phyloP scores from a whole-genome alignment of 2,888 invertebrate genomes.

The Tuta absoluta region DNA sequence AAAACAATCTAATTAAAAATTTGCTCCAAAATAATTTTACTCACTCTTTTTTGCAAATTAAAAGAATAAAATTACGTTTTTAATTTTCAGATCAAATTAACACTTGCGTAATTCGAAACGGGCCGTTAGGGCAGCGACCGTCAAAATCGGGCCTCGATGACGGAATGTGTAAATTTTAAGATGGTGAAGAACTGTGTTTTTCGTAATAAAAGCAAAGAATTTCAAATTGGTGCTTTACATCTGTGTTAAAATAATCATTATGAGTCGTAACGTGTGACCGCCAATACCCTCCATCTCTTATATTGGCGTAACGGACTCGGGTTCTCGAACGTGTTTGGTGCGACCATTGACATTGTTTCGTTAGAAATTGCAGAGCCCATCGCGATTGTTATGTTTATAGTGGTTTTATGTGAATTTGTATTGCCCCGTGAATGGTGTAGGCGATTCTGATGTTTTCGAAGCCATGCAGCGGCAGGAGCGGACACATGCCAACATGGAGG shows the following conservation, averaged over 20 bases:
- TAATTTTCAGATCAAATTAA: neutral
- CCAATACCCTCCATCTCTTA: conserved; percentile 38
- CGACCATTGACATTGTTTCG: conserved; percentile 78
- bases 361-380: conserved; percentile 69
- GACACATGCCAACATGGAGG: conserved; percentile 83
- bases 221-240: conserved; percentile 52
- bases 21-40: too few species aligned
- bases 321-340: conserved; percentile 62
- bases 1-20: too few species aligned
- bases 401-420: conserved; percentile 64
- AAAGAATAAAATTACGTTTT: neutral
- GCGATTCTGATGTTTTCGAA: conserved; percentile 77
- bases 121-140: conserved; percentile 71
- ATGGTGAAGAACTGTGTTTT: conserved; percentile 78
- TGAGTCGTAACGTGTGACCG: conserved; percentile 50
- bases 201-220: conserved; percentile 53
- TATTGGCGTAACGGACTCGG: conserved; percentile 47
- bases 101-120: conserved; percentile 52
- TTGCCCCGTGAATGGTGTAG: conserved; percentile 65
- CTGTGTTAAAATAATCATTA: conserved; percentile 46
- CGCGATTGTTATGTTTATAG: conserved; percentile 76
- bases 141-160: conserved; percentile 75
- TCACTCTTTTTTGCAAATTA: neutral
- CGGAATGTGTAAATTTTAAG: conserved; percentile 79
- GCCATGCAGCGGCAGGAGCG: conserved; percentile 76